A percentile compares a stretch with the other conserved stretches of the same genome.
Evolutionary conservation across 2,113 vertebrate species (phyloP).

Genomic region (Bos javanicus): DNA sequence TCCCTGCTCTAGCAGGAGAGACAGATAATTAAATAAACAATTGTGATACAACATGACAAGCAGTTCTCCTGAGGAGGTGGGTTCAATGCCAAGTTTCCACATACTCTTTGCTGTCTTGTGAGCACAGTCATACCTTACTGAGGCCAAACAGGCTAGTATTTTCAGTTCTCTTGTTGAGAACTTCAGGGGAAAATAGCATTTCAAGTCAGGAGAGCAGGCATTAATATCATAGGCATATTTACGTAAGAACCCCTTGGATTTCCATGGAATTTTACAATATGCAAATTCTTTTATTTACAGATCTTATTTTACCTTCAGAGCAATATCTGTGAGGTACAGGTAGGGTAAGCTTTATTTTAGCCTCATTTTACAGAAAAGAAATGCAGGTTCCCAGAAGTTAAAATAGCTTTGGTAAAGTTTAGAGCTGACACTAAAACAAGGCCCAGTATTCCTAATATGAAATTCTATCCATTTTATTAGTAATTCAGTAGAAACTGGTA

Average conservation of each 20-base stretch:
- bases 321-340: background rate
- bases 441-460: background rate
- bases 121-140: background rate
- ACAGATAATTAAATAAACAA: background rate
- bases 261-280: background rate
- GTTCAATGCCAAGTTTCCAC: background rate
- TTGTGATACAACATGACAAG: background rate
- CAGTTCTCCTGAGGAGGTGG: background rate
- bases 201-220: background rate
- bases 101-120: background rate
- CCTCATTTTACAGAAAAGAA: conserved; percentile 20
- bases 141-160: background rate
- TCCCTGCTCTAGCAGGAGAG: background rate
- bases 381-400: background rate
- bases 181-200: background rate
- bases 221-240: background rate
- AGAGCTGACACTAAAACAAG: background rate
- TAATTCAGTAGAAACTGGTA: background rate
- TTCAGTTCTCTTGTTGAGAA: background rate
- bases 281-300: background rate
- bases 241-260: background rate
- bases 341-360: background rate
- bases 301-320: background rate
- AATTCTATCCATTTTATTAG: background rate
- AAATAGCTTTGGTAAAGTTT: background rate